phyloP scores from a whole-genome alignment of 2,797 vertebrate species.

The Spinus olivaceus region DNA sequence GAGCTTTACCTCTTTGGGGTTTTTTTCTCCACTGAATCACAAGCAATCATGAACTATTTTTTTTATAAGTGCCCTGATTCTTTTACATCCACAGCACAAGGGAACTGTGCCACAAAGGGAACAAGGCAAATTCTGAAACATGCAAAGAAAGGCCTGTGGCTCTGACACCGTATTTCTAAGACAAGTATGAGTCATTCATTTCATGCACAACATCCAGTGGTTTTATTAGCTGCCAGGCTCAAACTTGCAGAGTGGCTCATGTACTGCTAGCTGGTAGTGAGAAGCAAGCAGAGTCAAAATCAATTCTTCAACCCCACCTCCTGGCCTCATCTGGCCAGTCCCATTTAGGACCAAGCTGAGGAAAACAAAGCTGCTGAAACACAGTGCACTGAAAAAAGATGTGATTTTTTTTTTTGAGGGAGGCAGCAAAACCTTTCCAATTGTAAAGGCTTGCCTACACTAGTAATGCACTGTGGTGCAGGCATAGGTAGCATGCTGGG shows the following conservation, averaged over 20 bases:
- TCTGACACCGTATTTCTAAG: neutral
- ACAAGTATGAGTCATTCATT: neutral
- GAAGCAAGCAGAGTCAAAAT: neutral
- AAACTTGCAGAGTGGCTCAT: neutral
- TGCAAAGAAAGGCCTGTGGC: neutral
- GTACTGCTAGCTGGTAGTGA: neutral
- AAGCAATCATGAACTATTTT: neutral
- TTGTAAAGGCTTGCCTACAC: neutral
- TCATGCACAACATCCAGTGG: neutral
- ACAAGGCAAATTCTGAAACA: neutral
- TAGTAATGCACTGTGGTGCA: neutral
- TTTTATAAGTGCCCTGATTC: neutral
- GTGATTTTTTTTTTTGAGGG: neutral
- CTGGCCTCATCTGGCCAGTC: neutral
- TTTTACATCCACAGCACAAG: fast-evolving
- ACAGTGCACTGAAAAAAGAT: neutral
- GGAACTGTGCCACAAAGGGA: neutral
- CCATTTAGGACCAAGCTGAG: neutral
- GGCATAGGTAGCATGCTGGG: neutral
- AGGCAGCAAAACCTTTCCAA: neutral
- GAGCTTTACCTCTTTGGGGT: neutral
- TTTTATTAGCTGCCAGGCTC: neutral
- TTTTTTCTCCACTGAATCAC: neutral
- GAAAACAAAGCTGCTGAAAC: neutral
- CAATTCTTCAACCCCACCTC: constrained; percentile 31